A percentile compares a stretch with the other conserved stretches of the same genome.
phyloP scores from a whole-genome alignment of 2,113 vertebrate genomes.

The Alexandromys fortis region DNA sequence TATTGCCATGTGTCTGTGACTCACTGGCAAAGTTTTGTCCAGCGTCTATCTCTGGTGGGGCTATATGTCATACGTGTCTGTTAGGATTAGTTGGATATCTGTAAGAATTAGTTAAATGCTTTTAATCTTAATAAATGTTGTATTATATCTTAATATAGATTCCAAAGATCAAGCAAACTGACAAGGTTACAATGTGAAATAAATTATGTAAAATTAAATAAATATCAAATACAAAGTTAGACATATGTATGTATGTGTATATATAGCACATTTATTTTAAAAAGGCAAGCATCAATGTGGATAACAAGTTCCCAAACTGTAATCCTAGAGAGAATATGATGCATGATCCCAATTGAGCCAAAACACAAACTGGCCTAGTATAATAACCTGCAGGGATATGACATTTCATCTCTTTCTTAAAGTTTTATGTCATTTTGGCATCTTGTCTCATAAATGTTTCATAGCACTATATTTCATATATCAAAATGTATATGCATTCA shows the following conservation, averaged over 20 bases:
- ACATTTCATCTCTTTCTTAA: conserved; percentile 44
- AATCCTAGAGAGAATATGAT: not conserved
- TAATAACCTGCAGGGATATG: not conserved
- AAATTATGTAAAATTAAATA: not conserved
- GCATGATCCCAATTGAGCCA: not conserved
- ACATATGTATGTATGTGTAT: not conserved
- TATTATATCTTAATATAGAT: not conserved
- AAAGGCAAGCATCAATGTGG: not conserved
- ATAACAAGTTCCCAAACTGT: not conserved
- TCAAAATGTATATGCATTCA: conserved; percentile 19
- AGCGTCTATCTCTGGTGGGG: no score
- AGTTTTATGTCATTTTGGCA: not conserved
- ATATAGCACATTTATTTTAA: not conserved
- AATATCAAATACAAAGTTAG: not conserved
- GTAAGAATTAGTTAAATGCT: conserved; percentile 22
- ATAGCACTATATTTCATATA: not conserved
- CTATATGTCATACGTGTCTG: not conserved
- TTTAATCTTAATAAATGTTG: conserved; percentile 26
- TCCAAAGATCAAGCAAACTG: not conserved
- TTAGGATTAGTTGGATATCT: not conserved
- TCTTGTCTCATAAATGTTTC: conserved; percentile 30
- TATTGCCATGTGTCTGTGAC: no score
- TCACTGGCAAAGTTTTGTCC: no score
- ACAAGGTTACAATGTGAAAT: not conserved
- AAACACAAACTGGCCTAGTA: not conserved